These are phyloP conservation scores for Chelonoidis abingdonii DNA, from an alignment of 2,113 vertebrate species.

Conservation along the genomic window DNA sequence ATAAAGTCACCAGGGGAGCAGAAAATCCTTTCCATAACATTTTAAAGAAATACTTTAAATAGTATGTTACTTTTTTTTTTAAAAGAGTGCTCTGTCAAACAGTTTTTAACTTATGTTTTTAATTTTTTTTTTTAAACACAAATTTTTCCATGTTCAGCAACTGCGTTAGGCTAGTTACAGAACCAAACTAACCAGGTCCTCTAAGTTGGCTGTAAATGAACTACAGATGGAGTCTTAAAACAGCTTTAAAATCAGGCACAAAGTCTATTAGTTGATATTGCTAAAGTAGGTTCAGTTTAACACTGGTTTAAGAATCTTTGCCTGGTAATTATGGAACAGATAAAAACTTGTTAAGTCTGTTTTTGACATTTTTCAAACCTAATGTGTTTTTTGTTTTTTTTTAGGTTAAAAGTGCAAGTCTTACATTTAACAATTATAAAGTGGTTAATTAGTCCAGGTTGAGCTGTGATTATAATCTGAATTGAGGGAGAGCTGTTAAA, in stretches of 20 bases:
- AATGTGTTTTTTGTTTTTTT: not conserved
- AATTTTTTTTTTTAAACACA: not conserved
- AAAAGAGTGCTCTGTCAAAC: not conserved
- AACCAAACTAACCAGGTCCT: not conserved
- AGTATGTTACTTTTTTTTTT: not conserved
- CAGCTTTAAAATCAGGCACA: not conserved
- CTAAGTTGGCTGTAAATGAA: not conserved
- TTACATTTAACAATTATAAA: not conserved
- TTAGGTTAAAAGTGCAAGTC: not conserved
- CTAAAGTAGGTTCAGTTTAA: fast-evolving
- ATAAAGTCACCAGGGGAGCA: not conserved
- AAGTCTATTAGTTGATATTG: fast-evolving
- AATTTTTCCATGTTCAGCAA: not conserved
- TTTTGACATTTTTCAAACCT: too few species aligned
- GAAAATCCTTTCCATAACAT: not conserved
- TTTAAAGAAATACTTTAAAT: not conserved
- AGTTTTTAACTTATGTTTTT: not conserved
- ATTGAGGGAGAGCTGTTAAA: not conserved
- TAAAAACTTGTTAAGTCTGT: not conserved
- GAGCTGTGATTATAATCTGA: not conserved
- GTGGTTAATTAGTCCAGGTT: not conserved
- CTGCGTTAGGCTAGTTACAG: not conserved
- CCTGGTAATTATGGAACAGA: not conserved
- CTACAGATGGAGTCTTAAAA: not conserved
- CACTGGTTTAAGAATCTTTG: not conserved